Evolutionary conservation across 1,140 invertebrate genomes (phyloP), one percentile per base, ranked within the genome.

Genomic region (Caligus rogercresseyi): DNA sequence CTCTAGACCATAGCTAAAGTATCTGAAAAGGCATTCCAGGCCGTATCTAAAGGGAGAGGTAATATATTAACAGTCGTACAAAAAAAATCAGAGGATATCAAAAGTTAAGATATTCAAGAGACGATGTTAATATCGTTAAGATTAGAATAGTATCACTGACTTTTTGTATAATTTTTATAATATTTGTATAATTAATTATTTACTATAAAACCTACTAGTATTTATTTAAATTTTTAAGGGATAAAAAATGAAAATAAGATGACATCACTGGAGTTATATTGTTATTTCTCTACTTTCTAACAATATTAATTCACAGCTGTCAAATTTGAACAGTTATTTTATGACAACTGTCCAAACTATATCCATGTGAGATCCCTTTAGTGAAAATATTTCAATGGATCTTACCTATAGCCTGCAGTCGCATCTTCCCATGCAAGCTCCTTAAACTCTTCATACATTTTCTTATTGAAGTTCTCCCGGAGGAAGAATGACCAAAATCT

Each of bases 401-500:
- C 43, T 64, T 86, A 95, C 73, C 93, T 83, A 75, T 90, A 93
- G 0, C 92, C 91, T 65, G 80, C 81, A 25, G 78, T 77, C 0
- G 91, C 88, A 78, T 98, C 95, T 76, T 98, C 94, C 59, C 86
- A 78, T 3, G 94, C 91, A 58, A 95, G 71, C 53, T 77, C 78
- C 70, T 82, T 83, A 74, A 98, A 98, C 75, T 98, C 95, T 66
- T 87, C 84, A 73, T 97, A 99, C 94, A 99, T 98, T 67, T 86
- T 93, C 68, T 86, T 82, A 76, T 98, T 98, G 75, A 96, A 99
- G 74, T 98, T 93, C 72, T 98, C 92, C 59, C 94, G 77, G 52
- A 99, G 78, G 78, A 98, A 99, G 80, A 98, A 97, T 20, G 94
- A 98, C 95, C 95, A 99, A 77, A 99, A 99, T 64, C 95, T 79